Conservation (phyloP, 2,888 invertebrate species). For the Athalia rosae region DNA sequence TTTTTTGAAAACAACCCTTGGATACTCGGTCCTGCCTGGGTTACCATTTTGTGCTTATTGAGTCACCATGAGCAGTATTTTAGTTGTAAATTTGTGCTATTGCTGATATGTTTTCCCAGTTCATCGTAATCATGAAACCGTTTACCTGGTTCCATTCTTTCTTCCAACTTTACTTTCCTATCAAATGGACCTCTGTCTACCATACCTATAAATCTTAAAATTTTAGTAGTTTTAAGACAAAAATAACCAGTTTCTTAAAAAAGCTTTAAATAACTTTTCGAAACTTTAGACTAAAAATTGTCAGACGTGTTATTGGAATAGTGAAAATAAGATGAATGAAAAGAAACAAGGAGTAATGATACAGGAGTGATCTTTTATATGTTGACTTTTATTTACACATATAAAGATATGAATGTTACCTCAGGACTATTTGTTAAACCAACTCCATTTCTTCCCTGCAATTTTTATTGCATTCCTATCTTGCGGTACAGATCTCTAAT, state of each 20-base stretch:
- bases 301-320: conserved; percentile 27
- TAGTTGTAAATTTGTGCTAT: too few relatives aligned
- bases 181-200: background rate
- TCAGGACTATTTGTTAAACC: background rate
- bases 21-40: too few relatives aligned
- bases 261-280: conserved; percentile 26
- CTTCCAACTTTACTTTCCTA: background rate
- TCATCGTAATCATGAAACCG: background rate
- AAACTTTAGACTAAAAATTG: conserved; percentile 39
- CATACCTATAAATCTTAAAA: background rate
- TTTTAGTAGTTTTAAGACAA: conserved; percentile 10
- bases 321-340: background rate
- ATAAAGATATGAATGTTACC: conserved; percentile 35
- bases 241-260: conserved; percentile 6
- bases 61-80: too few relatives aligned
- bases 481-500: too few relatives aligned
- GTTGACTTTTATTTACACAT: conserved; percentile 33
- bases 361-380: conserved; percentile 31
- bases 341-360: conserved; percentile 10
- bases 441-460: background rate
- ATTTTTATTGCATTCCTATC: background rate
- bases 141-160: background rate
- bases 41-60: too few relatives aligned
- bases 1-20: too few relatives aligned
- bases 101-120: too few relatives aligned